A percentile compares a stretch with the other conserved stretches of the same genome.
These are phyloP conservation scores for Zygaena filipendulae DNA, from an alignment of 2,888 invertebrate species.

Conservation along the genomic window DNA sequence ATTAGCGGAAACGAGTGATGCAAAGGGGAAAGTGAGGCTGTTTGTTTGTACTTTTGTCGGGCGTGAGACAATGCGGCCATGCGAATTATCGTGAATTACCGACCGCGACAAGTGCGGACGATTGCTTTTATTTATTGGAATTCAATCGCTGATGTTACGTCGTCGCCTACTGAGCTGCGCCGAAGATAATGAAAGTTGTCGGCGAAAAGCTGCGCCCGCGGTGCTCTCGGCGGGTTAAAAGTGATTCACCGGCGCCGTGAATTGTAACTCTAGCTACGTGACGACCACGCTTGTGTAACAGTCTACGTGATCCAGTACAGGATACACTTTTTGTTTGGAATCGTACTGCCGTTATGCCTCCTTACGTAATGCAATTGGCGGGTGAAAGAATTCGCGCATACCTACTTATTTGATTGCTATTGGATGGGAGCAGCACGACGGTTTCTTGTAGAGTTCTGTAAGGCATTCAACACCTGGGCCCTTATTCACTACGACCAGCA, in stretches of 20 bases:
- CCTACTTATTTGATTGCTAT: no score
- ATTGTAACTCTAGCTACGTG: conserved; percentile 45
- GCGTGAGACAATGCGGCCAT: conserved; percentile 35
- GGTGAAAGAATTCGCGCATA: no score
- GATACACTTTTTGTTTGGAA: no score
- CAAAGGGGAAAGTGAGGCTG: conserved; percentile 63
- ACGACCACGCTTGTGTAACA: conserved; percentile 54
- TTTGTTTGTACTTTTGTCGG: conserved; percentile 58
- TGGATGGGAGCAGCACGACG: no score
- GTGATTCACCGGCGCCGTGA: no score
- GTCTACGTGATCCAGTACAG: conserved; percentile 56
- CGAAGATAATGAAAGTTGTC: conserved; percentile 47
- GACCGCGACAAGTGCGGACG: conserved; percentile 20
- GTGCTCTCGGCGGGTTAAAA: no score
- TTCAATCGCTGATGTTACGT: conserved; percentile 37
- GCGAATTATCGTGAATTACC: conserved; percentile 29
- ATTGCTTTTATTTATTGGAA: conserved; percentile 33
- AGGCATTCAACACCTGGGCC: no score
- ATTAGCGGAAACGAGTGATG: conserved; percentile 55
- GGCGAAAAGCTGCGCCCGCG: no score
- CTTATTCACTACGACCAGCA: no score
- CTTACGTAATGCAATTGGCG: conserved; percentile 62
- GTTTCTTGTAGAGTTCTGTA: no score
- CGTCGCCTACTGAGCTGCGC: no score
- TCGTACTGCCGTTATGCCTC: no score